Conservation (phyloP, 2,888 invertebrate species). For the Formica aserva region DNA sequence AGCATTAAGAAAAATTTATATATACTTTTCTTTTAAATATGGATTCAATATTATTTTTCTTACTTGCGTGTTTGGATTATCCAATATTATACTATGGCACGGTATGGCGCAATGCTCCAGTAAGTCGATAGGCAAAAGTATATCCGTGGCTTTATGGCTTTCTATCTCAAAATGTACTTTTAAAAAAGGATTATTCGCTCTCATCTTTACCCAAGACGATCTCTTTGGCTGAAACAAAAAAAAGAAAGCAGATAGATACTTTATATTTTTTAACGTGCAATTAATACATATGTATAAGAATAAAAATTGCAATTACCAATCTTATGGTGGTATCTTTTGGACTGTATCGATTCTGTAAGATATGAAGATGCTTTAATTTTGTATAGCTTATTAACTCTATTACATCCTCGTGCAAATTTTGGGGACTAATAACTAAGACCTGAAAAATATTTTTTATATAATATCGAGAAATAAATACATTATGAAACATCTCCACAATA, state of each 20-base stretch:
- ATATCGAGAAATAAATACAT: not conserved
- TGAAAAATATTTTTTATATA: constrained; percentile 76
- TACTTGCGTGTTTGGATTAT: constrained; percentile 82
- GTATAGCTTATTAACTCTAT: constrained; percentile 90
- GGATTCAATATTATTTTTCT: constrained; percentile 18
- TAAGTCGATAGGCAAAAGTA: constrained; percentile 87
- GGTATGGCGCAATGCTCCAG: constrained; percentile 80
- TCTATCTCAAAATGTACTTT: constrained; percentile 90
- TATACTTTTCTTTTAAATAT: not conserved
- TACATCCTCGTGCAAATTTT: constrained; percentile 92
- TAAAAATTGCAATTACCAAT: constrained; percentile 84
- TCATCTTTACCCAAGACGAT: constrained; percentile 86
- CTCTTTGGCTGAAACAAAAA: constrained; percentile 80
- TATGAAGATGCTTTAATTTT: constrained; percentile 89
- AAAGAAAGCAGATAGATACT: constrained; percentile 12
- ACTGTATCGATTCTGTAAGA: constrained; percentile 91
- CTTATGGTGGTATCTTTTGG: constrained; percentile 87
- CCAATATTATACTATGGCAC: constrained; percentile 82
- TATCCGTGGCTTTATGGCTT: constrained; percentile 87
- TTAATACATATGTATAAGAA: not conserved
- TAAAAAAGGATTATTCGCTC: constrained; percentile 88
- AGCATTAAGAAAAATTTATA: not conserved
- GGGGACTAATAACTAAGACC: constrained; percentile 90
- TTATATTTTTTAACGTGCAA: not conserved
- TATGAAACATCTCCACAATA: not conserved